These are phyloP conservation scores for Streptopelia turtur DNA, from an alignment of 2,797 vertebrate species.

Conservation along the genomic window DNA sequence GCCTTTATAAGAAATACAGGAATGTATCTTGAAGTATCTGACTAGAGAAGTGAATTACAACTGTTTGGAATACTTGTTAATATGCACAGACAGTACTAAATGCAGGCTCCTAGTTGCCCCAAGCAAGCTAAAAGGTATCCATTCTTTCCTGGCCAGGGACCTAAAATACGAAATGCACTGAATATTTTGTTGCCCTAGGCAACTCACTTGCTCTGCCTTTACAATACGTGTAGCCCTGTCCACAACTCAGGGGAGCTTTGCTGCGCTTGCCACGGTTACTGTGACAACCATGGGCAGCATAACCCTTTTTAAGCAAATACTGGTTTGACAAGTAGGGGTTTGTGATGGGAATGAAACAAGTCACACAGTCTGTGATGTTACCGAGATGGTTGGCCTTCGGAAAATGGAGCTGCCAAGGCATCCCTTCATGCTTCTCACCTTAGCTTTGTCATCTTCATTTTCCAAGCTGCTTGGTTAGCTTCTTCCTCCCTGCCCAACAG, in stretches of 20 bases:
- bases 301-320: neutral
- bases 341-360: neutral
- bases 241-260: neutral
- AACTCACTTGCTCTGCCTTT: conserved; percentile 7
- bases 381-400: neutral
- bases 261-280: neutral
- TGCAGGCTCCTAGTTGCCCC: neutral
- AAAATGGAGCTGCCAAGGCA: neutral
- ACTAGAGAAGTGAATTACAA: neutral
- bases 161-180: neutral
- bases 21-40: neutral
- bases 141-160: neutral
- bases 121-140: neutral
- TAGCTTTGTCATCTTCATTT: neutral
- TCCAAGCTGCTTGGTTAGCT: neutral
- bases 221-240: neutral
- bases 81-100: neutral
- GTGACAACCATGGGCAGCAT: conserved; percentile 14
- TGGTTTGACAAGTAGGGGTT: neutral
- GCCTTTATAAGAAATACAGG: neutral
- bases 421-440: neutral
- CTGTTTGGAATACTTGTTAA: neutral
- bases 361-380: neutral
- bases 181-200: conserved; percentile 26
- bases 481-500: neutral